Conservation (phyloP, 2,797 vertebrate genomes). For the Sebastes taczanowskii region DNA sequence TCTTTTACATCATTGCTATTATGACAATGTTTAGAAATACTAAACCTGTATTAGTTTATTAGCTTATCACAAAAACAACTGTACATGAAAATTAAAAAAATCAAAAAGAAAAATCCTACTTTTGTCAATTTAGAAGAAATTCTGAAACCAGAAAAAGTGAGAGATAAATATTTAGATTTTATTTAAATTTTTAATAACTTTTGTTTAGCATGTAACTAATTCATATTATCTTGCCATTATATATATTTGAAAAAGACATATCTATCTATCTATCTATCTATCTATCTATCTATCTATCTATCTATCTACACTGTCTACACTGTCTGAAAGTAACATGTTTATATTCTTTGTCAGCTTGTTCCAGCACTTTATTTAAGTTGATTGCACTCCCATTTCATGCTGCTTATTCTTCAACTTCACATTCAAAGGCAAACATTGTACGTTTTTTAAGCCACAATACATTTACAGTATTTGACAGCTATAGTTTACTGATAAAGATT, state of each 20-base stretch:
- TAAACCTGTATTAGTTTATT: background rate
- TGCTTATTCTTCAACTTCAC: too few relatives aligned
- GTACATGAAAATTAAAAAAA: too few relatives aligned
- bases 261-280: constrained; percentile 3
- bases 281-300: constrained; percentile 8
- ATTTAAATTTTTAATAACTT: background rate
- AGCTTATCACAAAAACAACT: background rate
- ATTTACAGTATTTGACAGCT: too few relatives aligned
- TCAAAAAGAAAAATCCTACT: rapidly evolving
- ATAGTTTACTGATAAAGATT: too few relatives aligned
- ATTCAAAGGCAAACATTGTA: too few relatives aligned
- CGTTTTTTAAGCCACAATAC: too few relatives aligned
- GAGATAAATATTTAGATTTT: background rate
- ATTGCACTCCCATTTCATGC: too few relatives aligned
- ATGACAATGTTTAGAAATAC: background rate
- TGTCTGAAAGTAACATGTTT: too few relatives aligned
- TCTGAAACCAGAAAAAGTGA: background rate
- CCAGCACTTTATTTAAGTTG: too few relatives aligned
- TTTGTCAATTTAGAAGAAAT: background rate
- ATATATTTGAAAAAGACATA: background rate
- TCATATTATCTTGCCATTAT: background rate
- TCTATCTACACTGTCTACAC: background rate
- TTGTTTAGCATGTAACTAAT: background rate
- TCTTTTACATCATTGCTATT: background rate
- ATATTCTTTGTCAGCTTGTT: too few relatives aligned